Evolutionary conservation across 2,797 vertebrate genomes (phyloP).

Genomic region (Tympanoctomys barrerae): DNA sequence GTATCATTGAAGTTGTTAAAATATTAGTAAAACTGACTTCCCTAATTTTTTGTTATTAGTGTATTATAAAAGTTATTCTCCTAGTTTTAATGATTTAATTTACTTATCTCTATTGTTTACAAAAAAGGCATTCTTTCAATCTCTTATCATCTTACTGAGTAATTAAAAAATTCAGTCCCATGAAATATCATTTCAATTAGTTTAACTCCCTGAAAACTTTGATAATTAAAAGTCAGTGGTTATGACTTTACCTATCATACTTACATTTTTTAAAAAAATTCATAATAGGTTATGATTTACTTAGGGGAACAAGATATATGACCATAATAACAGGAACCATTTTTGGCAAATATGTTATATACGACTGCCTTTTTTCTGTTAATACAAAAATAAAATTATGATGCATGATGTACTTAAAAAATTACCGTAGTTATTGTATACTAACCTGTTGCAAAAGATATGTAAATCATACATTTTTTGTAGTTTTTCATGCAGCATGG

Average conservation of each 20-base stretch:
- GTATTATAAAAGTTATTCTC: slow-evolving; percentile 1
- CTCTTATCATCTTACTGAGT: neutral
- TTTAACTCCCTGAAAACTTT: slow-evolving; percentile 7
- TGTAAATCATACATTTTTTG: neutral
- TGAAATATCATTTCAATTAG: slow-evolving; percentile 38
- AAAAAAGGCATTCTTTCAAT: slow-evolving; percentile 20
- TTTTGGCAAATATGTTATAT: neutral
- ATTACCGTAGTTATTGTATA: neutral
- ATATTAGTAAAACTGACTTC: slow-evolving; percentile 53
- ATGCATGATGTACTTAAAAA: neutral
- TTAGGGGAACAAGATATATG: neutral
- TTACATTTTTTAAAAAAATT: slow-evolving; percentile 9
- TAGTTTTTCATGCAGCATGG: neutral
- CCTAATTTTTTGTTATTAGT: slow-evolving; percentile 20
- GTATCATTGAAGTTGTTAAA: neutral
- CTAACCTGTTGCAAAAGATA: neutral
- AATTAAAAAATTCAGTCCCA: neutral
- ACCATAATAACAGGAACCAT: neutral
- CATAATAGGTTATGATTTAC: neutral
- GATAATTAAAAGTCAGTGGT: slow-evolving; percentile 7
- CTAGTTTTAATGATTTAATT: slow-evolving; percentile 44
- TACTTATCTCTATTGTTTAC: neutral
- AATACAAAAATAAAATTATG: neutral
- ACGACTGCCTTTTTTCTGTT: neutral
- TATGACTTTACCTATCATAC: neutral